These are phyloP conservation scores for Corbicula japonica DNA, from an alignment of 2,888 invertebrate species.

Conservation along the genomic window DNA sequence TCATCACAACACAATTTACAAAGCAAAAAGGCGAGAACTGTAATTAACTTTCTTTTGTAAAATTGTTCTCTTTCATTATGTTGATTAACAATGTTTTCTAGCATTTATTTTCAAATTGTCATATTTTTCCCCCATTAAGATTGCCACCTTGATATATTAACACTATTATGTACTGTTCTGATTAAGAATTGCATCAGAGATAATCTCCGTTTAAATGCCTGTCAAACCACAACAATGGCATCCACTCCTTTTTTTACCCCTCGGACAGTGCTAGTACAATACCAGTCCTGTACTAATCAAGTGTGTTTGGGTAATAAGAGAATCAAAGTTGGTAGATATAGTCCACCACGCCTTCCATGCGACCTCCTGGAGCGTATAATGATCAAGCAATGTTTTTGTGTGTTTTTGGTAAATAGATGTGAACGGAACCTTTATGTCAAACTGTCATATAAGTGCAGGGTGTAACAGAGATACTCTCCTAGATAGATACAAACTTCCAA, in stretches of 20 bases:
- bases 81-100: no score
- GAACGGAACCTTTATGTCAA: no score
- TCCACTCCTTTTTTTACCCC: conserved; percentile 53
- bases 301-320: conserved; percentile 48
- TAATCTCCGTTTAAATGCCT: conserved; percentile 33
- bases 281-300: conserved; percentile 39
- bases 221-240: conserved; percentile 37
- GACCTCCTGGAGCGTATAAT: conserved; percentile 62
- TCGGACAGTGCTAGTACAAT: conserved; percentile 57
- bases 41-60: no score
- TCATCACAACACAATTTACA: no score
- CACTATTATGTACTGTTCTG: conserved; percentile 12
- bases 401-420: conserved; percentile 16
- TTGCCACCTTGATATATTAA: conserved; percentile 14
- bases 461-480: conserved; percentile 16
- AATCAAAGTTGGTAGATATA: conserved; percentile 38
- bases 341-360: conserved; percentile 47
- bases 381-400: conserved; percentile 51
- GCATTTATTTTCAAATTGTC: background rate
- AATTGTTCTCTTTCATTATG: no score
- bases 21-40: no score
- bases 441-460: conserved; percentile 8
- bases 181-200: conserved; percentile 42
- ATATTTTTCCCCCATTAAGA: conserved; percentile 8
- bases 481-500: conserved; percentile 28